These are phyloP conservation scores for Otolemur crassicaudatus DNA, from an alignment of 2,797 vertebrate species.

Conservation along the genomic window DNA sequence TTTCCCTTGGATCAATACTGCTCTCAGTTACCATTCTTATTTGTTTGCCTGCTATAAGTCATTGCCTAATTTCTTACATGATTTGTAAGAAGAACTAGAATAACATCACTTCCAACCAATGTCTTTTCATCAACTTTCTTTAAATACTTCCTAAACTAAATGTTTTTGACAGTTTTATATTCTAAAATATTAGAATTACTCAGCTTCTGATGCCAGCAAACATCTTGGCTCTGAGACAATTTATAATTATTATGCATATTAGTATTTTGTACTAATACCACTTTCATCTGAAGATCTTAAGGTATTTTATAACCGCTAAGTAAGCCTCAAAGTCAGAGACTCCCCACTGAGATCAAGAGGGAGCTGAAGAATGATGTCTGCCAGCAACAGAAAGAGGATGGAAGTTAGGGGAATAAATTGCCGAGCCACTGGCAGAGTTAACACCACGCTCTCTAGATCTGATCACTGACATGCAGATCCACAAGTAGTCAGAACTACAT, in stretches of 20 bases:
- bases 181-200: neutral
- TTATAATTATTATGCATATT: constrained; percentile 31
- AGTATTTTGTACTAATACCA: neutral
- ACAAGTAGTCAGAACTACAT: neutral
- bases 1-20: neutral
- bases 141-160: neutral
- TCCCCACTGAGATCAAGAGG: neutral
- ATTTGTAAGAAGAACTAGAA: neutral
- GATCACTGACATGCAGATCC: constrained; percentile 43
- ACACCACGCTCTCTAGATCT: neutral
- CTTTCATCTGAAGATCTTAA: constrained; percentile 56
- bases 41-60: neutral
- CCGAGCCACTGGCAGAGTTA: neutral
- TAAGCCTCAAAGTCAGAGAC: neutral
- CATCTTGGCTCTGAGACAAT: neutral
- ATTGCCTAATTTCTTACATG: constrained; percentile 19
- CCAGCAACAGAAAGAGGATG: neutral
- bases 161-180: neutral
- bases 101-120: constrained; percentile 7
- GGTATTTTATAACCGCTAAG: neutral
- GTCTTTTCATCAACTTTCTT: neutral
- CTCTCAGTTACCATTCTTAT: constrained; percentile 41
- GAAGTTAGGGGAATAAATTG: constrained; percentile 31
- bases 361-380: neutral
- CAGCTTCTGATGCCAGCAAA: neutral